These are phyloP conservation scores for Amblyopsis hoosieri DNA, from an alignment of 2,797 vertebrate genomes.

Conservation along the genomic window DNA sequence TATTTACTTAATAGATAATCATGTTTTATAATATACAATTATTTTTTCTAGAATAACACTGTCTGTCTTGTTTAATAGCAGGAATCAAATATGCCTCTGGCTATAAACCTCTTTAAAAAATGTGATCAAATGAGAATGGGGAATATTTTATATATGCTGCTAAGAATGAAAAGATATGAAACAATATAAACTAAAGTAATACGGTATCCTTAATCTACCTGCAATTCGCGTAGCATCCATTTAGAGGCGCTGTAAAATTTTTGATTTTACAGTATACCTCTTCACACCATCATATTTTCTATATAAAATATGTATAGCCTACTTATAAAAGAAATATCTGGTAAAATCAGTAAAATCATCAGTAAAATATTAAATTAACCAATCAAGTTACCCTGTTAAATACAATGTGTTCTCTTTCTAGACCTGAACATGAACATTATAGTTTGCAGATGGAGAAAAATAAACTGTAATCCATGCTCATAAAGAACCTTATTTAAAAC, in stretches of 20 bases:
- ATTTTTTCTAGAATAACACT: too few relatives aligned
- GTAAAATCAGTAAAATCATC: not conserved
- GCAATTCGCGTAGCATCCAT: constrained; percentile 3
- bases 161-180: not conserved
- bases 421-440: not conserved
- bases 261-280: not conserved
- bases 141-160: not conserved
- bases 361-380: not conserved
- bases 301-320: not conserved
- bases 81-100: too few relatives aligned
- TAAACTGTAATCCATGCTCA: constrained; percentile 9
- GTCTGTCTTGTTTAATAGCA: too few relatives aligned
- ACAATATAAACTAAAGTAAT: too few relatives aligned
- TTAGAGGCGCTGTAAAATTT: constrained; percentile 13
- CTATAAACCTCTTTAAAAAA: too few relatives aligned
- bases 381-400: not conserved
- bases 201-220: too few relatives aligned
- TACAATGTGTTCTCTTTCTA: not conserved
- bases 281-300: not conserved
- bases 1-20: too few relatives aligned
- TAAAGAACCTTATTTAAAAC: constrained; percentile 16
- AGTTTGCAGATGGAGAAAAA: constrained; percentile 7
- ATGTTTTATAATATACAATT: too few relatives aligned
- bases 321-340: not conserved
- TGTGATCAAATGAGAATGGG: too few relatives aligned